A percentile compares a stretch with the other conserved stretches of the same genome.
phyloP scores from a whole-genome alignment of 2,888 invertebrate genomes.

The Scaptodrosophila latifasciaeformis region DNA sequence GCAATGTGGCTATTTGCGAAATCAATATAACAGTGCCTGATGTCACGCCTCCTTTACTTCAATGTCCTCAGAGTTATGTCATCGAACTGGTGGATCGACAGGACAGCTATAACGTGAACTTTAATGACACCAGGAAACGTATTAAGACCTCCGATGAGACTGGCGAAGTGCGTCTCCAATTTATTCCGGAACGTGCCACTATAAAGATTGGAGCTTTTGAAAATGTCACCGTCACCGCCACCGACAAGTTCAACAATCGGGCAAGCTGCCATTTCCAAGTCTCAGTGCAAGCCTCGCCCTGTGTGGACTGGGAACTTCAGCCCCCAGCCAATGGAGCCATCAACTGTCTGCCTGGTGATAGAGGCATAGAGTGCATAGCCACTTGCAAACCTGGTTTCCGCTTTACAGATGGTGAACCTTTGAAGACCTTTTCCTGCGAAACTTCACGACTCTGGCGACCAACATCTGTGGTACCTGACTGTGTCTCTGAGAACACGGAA shows the following conservation, averaged over 20 bases:
- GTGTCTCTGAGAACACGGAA: constrained; percentile 95
- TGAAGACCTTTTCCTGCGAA: constrained; percentile 91
- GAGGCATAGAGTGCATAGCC: constrained; percentile 89
- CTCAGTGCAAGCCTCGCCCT: constrained; percentile 93
- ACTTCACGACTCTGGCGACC: constrained; percentile 89
- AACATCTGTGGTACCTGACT: constrained; percentile 92
- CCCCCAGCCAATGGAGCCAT: constrained; percentile 92
- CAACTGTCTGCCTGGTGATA: constrained; percentile 88
- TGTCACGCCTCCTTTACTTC: constrained; percentile 91
- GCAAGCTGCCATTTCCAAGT: constrained; percentile 95
- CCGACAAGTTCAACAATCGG: constrained; percentile 90
- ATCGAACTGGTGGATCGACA: constrained; percentile 93
- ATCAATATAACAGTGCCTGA: constrained; percentile 96
- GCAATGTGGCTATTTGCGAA: constrained; percentile 97
- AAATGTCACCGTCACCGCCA: constrained; percentile 93
- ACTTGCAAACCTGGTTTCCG: constrained; percentile 91
- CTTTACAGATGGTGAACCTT: constrained; percentile 92
- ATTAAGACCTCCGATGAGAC: constrained; percentile 92
- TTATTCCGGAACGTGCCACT: constrained; percentile 87
- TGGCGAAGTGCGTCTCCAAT: constrained; percentile 88
- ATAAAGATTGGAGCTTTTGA: constrained; percentile 91
- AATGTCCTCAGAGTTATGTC: constrained; percentile 95
- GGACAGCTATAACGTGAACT: constrained; percentile 92
- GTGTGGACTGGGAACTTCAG: constrained; percentile 95
- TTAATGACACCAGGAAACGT: constrained; percentile 89